A percentile compares a stretch with the other conserved stretches of the same genome.
phyloP scores from a whole-genome alignment of 2,888 invertebrate genomes.

The Helleia helle region DNA sequence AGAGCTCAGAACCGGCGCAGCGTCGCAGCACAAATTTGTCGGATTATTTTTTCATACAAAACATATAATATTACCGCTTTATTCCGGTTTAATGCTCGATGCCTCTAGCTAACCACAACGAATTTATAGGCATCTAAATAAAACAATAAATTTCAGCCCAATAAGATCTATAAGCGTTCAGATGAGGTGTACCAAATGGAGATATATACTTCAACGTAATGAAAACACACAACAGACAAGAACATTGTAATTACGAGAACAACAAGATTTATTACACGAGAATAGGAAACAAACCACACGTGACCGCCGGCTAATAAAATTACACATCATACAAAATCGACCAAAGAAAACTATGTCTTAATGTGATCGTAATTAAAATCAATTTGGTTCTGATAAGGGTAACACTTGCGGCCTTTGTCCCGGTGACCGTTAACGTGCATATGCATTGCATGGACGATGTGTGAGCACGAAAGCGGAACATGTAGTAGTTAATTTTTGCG shows the following conservation, averaged over 20 bases:
- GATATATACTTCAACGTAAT: constrained; percentile 38
- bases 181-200: constrained; percentile 12
- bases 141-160: background rate
- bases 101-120: too few relatives aligned
- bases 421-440: constrained; percentile 41
- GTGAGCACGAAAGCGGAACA: constrained; percentile 53
- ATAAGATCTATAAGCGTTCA: constrained; percentile 6
- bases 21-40: too few relatives aligned
- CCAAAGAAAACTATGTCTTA: constrained; percentile 49
- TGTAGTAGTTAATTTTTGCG: constrained; percentile 75
- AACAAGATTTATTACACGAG: constrained; percentile 68
- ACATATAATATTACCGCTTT: too few relatives aligned
- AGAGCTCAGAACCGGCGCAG: too few relatives aligned
- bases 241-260: constrained; percentile 70
- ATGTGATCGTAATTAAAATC: constrained; percentile 43
- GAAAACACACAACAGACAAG: constrained; percentile 70
- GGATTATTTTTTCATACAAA: too few relatives aligned
- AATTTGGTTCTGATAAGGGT: constrained; percentile 35
- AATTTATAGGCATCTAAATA: too few relatives aligned
- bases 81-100: too few relatives aligned
- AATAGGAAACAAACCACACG: constrained; percentile 69
- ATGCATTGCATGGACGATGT: constrained; percentile 59
- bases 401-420: constrained; percentile 34
- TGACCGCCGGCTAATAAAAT: constrained; percentile 41
- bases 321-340: constrained; percentile 34